These are phyloP conservation scores for Pagrus major DNA, from an alignment of 2,113 vertebrate genomes.

Conservation along the genomic window DNA sequence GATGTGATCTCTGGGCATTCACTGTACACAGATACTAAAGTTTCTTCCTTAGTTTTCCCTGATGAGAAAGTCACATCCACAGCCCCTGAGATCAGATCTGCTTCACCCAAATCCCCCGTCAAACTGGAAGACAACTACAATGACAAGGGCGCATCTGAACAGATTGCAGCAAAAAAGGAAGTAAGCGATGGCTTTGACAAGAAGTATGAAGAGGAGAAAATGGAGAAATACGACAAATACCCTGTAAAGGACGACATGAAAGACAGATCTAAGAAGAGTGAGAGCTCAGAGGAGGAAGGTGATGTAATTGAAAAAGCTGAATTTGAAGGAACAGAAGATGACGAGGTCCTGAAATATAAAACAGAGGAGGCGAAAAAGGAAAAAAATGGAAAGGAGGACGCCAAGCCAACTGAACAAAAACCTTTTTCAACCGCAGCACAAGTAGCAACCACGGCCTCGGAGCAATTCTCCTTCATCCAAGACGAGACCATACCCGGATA, in stretches of 20 bases:
- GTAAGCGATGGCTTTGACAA: conserved; percentile 76
- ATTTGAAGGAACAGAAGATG: conserved; percentile 91
- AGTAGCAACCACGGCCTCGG: conserved; percentile 77
- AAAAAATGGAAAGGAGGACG: conserved; percentile 77
- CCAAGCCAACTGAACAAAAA: conserved; percentile 68
- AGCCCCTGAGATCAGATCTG: conserved; percentile 72
- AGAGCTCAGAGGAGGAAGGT: conserved; percentile 86
- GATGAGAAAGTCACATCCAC: conserved; percentile 77
- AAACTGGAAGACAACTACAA: conserved; percentile 63
- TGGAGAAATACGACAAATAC: conserved; percentile 78
- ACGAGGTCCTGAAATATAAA: conserved; percentile 78
- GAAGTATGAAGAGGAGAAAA: conserved; percentile 84
- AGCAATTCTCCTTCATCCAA: conserved; percentile 95
- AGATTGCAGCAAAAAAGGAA: conserved; percentile 42
- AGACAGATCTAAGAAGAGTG: conserved; percentile 85
- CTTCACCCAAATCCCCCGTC: conserved; percentile 60
- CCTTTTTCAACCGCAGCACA: conserved; percentile 7
- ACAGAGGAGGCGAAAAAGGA: conserved; percentile 79
- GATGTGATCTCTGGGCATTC: conserved; percentile 52
- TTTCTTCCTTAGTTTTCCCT: conserved; percentile 64
- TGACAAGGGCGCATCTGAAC: conserved; percentile 33
- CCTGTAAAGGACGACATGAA: conserved; percentile 58
- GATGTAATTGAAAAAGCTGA: conserved; percentile 95
- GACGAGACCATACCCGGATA: conserved; percentile 98
- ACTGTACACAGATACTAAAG: conserved; percentile 62